These are phyloP conservation scores for Chironomus riparius DNA, from an alignment of 2,888 invertebrate genomes.

Conservation along the genomic window DNA sequence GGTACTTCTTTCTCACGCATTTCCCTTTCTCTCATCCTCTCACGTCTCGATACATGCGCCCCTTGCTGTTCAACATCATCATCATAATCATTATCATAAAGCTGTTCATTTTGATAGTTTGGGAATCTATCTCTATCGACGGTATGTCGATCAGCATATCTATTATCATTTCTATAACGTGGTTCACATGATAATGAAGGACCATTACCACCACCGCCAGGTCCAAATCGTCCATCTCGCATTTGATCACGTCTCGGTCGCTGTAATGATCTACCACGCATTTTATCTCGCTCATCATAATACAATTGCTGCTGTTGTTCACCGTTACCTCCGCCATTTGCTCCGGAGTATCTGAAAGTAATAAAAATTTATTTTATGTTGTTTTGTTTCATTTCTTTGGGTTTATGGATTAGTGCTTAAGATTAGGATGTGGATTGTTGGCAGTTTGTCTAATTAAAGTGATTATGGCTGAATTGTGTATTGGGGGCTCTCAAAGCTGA, in stretches of 20 bases:
- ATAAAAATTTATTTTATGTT: neutral
- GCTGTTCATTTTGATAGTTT: neutral
- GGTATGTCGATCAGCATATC: conserved; percentile 30
- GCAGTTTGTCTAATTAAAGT: too few species aligned
- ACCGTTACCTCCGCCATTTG: conserved; percentile 2
- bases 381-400: too few species aligned
- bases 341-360: neutral
- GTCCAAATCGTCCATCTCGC: neutral
- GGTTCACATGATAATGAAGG: conserved; percentile 27
- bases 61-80: neutral
- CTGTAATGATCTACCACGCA: neutral
- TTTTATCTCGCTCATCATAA: conserved; percentile 20
- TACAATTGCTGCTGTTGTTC: conserved; percentile 14
- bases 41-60: conserved; percentile 30
- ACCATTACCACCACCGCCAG: too few species aligned
- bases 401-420: too few species aligned
- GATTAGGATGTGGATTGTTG: too few species aligned
- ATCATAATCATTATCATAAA: neutral
- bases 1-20: neutral
- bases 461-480: too few species aligned
- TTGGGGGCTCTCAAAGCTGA: too few species aligned
- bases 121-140: conserved; percentile 27
- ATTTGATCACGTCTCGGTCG: neutral
- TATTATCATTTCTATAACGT: conserved; percentile 28
- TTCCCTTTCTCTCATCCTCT: conserved; percentile 34